Evolutionary conservation across 2,888 invertebrate genomes (phyloP), one percentile per base, ranked within the genome.

Genomic region (Rhagonycha lutea): DNA sequence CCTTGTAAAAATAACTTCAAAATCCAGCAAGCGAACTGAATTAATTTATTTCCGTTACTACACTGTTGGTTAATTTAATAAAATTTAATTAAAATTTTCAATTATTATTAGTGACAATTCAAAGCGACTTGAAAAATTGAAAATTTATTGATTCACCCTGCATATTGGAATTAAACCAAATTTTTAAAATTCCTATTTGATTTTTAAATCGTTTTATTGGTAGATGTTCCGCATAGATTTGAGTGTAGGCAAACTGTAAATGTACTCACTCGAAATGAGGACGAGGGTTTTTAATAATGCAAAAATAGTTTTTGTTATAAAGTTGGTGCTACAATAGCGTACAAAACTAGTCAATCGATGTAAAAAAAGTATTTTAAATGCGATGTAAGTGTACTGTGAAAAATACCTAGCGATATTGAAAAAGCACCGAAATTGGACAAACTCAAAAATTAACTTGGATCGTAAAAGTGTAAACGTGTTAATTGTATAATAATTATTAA

Each of bases 311-410:
- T 23, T 61, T 18, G 14, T 14, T 32, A 23, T 60, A 61, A 14
- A 23, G 26, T 63, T 75, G 72, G 75, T 72, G 71, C 75, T 75
- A 60, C 69, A 68, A 26, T 72, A 71, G 65, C 60, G 71, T 75
- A 71, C 69, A 72, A 72, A 75, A 28, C 75, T 72, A 72, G 71
- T 72, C 70, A 70, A 67, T 70, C 72, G 69, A 14, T 62, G n/a
- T 65, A 65, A 18, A 47, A 47, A 47, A n/a, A n/a, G 47, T 47
- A 47, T 47, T 47, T n/a, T n/a, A 47, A 47, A 47, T 47, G n/a
- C 47, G 47, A 47, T 47, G n/a, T 47, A 47, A 12, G 47, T 47
- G 47, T n/a, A 47, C n/a, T 47, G 47, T 47, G 47, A 47, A 47
- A 47, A 47, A 47, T 47, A 47, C 47, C 47, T 47, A 47, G n/a